These are phyloP conservation scores for Gallinago paraguaiae DNA, from an alignment of 2,113 vertebrate genomes.

Conservation along the genomic window DNA sequence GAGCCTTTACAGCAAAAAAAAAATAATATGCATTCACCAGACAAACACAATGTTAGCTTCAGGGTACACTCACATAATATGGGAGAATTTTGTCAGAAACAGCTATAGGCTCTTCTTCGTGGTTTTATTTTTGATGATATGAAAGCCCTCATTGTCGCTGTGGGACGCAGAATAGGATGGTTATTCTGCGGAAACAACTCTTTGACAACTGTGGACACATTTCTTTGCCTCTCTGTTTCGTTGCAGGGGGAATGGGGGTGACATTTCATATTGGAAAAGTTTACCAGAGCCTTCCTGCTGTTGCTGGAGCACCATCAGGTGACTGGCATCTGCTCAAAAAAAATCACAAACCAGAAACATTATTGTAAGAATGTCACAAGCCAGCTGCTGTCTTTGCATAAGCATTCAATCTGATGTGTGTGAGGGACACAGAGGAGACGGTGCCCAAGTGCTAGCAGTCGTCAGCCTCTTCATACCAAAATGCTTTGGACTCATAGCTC, in stretches of 20 bases:
- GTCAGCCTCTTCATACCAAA: background rate
- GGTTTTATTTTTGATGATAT: background rate
- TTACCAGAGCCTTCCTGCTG: background rate
- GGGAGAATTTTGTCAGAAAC: background rate
- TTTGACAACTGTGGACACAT: background rate
- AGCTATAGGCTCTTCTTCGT: background rate
- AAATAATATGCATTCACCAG: background rate
- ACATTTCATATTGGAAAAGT: background rate
- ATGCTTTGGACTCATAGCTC: background rate
- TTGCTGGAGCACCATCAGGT: background rate
- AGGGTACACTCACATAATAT: background rate
- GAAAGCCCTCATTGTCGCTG: background rate
- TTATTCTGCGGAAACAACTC: background rate
- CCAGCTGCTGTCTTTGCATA: background rate
- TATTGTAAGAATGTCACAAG: background rate
- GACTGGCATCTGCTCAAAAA: background rate
- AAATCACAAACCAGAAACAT: background rate
- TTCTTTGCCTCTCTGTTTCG: background rate
- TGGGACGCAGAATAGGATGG: background rate
- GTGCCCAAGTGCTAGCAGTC: background rate
- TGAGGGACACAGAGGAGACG: accelerated
- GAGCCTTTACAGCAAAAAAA: background rate
- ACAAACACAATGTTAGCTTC: background rate
- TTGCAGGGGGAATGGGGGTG: background rate
- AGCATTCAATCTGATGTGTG: background rate